phyloP scores from a whole-genome alignment of 2,113 vertebrate species.

The Heteronetta atricapilla region DNA sequence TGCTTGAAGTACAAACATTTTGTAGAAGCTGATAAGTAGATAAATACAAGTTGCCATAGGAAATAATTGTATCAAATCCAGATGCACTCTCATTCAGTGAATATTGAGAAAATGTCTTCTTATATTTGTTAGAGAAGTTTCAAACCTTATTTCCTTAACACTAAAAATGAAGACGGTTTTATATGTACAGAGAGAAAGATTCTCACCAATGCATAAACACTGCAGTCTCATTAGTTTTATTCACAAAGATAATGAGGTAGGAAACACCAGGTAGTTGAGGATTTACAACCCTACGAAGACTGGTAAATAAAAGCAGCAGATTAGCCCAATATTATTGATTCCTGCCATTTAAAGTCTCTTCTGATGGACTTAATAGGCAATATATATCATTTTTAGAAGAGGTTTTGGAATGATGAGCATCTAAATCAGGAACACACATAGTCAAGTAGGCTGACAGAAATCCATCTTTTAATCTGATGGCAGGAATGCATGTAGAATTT shows the following conservation, averaged over 20 bases:
- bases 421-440: constrained; percentile 69
- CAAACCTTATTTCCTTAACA: background rate
- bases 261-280: constrained; percentile 16
- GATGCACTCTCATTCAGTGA: background rate
- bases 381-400: constrained; percentile 63
- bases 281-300: constrained; percentile 64
- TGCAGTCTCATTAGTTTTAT: constrained; percentile 21
- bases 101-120: background rate
- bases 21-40: background rate
- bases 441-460: constrained; percentile 53
- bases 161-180: background rate
- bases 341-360: constrained; percentile 40
- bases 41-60: background rate
- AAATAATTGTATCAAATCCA: background rate
- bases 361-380: constrained; percentile 60
- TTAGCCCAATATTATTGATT: constrained; percentile 62
- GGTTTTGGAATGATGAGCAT: constrained; percentile 33
- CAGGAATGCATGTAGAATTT: constrained; percentile 51
- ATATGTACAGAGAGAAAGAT: background rate
- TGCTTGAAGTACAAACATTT: background rate
- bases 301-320: constrained; percentile 70
- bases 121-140: background rate
- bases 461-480: constrained; percentile 34
- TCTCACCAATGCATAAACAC: background rate
- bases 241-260: constrained; percentile 54